Evolutionary conservation across 2,113 vertebrate species (phyloP), one percentile per base, ranked within the genome.

Genomic region (Oryzias javanicus): DNA sequence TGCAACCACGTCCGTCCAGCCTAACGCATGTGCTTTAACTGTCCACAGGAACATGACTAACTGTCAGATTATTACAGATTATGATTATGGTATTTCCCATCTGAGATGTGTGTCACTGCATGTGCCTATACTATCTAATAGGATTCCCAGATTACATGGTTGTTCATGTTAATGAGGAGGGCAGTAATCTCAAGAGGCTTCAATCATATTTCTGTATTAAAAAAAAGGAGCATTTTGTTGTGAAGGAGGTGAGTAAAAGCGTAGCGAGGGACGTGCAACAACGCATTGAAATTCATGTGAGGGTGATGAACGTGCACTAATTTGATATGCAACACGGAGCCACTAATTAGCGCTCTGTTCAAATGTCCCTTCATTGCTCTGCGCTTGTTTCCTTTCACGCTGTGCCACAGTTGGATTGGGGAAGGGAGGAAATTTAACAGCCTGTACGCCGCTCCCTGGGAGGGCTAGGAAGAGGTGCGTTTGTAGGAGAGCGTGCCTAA

Each of bases 271-370:
- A 53, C 52, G 42, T 60, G 67, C 16, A 41, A 42, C 60, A 48
- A 35, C 17, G 41, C 45, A 70, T 50, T 71, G 10, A 3, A 20
- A 52, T 71, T 55, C 70, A 70, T 48, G 42, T 55, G 63, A 51
- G 49, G 60, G 68, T 67, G 58, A 80, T 78, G 53, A 44, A 17
- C 40, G 50, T 6, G 69, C 18, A 14, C 50, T 70, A 59, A 74
- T 75, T 72, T 80, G 81, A 75, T 80, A 57, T 53, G 46, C 62
- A 82, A 85, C 79, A 82, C 46, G 0, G 61, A 77, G 46, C 42
- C 14, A 50, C 75, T 84, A 78, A 86, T 82, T 84, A 84, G 69
- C 63, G 63, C 70, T 48, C 46, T 62, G 79, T 80, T 72, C 54
- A 72, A 69, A 19, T 49, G 67, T 70, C 64, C 61, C 64, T 60